Base-by-base conservation (phyloP, 2,797 vertebrate species). In the Mustela erminea region DNA sequence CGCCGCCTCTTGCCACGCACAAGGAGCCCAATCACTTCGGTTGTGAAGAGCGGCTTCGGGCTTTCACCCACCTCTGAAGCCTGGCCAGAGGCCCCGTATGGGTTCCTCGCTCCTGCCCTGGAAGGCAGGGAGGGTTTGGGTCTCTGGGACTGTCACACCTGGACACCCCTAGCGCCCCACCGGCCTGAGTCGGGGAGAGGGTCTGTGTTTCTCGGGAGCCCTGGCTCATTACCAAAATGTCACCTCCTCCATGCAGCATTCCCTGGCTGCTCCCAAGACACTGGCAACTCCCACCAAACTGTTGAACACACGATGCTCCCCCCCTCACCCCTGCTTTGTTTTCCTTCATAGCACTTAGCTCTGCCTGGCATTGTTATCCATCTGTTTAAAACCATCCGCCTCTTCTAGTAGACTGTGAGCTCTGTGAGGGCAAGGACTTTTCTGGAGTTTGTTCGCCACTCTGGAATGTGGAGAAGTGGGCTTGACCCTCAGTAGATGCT, bases 21-120 rank as follows among this genome's bases (percentile, higher is more conserved):
- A 98, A 98, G 96, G 97, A 98, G 98, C 25, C 98, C 98, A 99
- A 99, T 99, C 98, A 99, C 98, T 97, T 98, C 98, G 98, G 98
- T 97, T 97, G 97, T 98, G 97, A 98, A 98, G 98, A 98, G 98
- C 97, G 80, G 93, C 96, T 98, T 97, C 90, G 85, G 93, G 97
- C 87, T 98, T 98, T 97, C 6, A 17, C 97, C 97, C 70, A 10
- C 98, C 87, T 96, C 94, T 84, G 98, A 96, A 98, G 97, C 98
- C 83, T 98, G 77, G 43, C 97, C 87, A 91, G 97, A 95, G 95
- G 72, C 97, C 97, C 97, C 0, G 14, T 96, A 1, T 6, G 96
- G 97, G 88, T 96, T 98, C 95, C 92, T 86, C 29, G 46, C 82
- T 23, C 5, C 81, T 32, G 72, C 52, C 0, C 2, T 60, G 10